Base-by-base conservation (phyloP, 2,113 vertebrate genomes). In the Notechis scutatus region DNA sequence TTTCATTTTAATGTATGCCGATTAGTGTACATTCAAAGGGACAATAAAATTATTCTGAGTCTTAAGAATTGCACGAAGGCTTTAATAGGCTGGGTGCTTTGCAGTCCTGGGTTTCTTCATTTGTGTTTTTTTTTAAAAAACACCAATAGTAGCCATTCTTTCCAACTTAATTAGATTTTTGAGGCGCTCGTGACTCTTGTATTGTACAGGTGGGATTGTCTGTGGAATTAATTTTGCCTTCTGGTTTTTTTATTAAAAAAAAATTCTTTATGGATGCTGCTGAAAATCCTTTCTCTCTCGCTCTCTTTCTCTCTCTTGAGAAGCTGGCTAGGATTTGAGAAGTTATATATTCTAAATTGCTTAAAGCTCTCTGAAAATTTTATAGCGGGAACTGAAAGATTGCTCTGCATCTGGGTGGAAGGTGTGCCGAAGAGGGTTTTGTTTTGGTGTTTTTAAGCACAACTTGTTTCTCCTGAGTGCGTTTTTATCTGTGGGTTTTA, bases 81-180 rank as follows among this genome's bases (percentile, higher is more conserved):
- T 94, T 95, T 94, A 93, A 95, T 94, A 69, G 94, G 21, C 24
- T 57, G 95, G 90, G 54, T 96, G 92, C 92, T 94, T 95, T 95
- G 87, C 93, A 95, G 88, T 74, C 92, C 93, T 90, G 89, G 81
- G 92, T 15, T 96, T 42, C 0, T 88, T 91, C 95, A 96, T 88
- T 88, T 94, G 74, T 95, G 23, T 81, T 56, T 20, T 56, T 20
- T 55, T 20, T 59, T 81, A 96, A 96, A 88, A 24, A 64, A 0
- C 92, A 87, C 12, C 93, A 89, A 93, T 92, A 91, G 50, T 92
- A 89, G 89, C 57, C 90, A 42, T 95, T 24, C 94, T 92, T 95
- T 90, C 59, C 91, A 91, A 0, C 88, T 92, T 94, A 92, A 93
- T 88, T 42, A 74, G 74, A n/a, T 94, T 20, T 50, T 12, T 20